Conservation (phyloP, 2,113 vertebrate genomes). For the Tretioscincus oriximinensis region DNA sequence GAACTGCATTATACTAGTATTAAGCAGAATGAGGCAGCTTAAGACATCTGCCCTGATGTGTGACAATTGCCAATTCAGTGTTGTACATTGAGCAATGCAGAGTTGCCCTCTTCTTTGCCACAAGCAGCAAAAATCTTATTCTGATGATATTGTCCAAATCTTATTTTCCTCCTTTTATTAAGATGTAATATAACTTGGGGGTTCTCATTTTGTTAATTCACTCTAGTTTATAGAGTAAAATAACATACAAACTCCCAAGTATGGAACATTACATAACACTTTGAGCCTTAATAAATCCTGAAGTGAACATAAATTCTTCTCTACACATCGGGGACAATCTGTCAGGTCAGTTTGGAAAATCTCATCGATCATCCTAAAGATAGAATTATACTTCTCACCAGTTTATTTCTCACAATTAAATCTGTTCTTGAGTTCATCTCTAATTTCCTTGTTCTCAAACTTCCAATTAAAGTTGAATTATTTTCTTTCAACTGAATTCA, state of each 20-base stretch:
- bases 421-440: too few species aligned
- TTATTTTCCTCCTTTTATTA: not conserved
- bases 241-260: not conserved
- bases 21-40: not conserved
- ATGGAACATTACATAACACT: not conserved
- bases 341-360: not conserved
- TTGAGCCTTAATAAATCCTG: not conserved
- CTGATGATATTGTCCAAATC: not conserved
- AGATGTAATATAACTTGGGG: too few species aligned
- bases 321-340: not conserved
- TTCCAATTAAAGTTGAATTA: too few species aligned
- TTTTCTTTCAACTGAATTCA: too few species aligned
- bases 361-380: not conserved
- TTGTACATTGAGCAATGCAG: too few species aligned
- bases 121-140: too few species aligned
- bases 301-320: not conserved
- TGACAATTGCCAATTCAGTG: too few species aligned
- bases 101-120: too few species aligned
- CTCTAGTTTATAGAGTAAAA: not conserved
- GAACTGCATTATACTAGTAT: not conserved
- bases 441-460: too few species aligned
- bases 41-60: too few species aligned
- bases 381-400: not conserved
- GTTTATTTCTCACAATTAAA: not conserved
- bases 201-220: too few species aligned